Conservation (phyloP, 2,888 invertebrate species). For the Euproctis similis region DNA sequence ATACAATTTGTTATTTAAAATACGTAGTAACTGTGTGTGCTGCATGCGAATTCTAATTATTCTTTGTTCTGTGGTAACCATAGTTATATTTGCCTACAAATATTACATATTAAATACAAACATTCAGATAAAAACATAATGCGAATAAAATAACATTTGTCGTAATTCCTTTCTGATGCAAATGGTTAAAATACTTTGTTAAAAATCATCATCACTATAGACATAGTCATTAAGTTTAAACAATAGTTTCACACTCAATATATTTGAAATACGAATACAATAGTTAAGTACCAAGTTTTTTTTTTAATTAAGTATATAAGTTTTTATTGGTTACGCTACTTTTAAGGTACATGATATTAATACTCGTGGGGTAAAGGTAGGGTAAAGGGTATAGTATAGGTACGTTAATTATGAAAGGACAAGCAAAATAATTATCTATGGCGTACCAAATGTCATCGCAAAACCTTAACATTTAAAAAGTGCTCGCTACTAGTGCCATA, state of each 20-base stretch:
- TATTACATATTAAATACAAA: slow-evolving; percentile 25
- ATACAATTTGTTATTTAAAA: too few relatives aligned
- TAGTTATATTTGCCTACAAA: too few relatives aligned
- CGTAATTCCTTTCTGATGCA: slow-evolving; percentile 35
- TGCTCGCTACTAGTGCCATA: slow-evolving; percentile 55
- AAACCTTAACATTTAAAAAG: slow-evolving; percentile 38
- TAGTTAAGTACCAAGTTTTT: slow-evolving; percentile 48
- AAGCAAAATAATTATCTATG: slow-evolving; percentile 32
- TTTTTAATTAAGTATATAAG: slow-evolving; percentile 15
- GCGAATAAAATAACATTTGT: slow-evolving; percentile 25
- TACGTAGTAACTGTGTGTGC: too few relatives aligned
- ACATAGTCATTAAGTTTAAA: slow-evolving; percentile 30
- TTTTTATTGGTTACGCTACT: slow-evolving; percentile 16
- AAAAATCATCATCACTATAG: slow-evolving; percentile 27
- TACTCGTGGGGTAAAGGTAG: slow-evolving; percentile 26
- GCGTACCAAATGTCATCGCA: slow-evolving; percentile 35
- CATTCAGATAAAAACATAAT: slow-evolving; percentile 19
- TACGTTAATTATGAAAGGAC: slow-evolving; percentile 23
- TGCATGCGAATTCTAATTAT: too few relatives aligned
- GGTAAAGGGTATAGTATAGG: slow-evolving; percentile 12
- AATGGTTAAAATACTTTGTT: slow-evolving; percentile 30
- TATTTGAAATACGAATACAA: slow-evolving; percentile 24
- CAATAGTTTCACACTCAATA: slow-evolving; percentile 29
- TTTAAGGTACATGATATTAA: slow-evolving; percentile 19
- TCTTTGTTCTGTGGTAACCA: too few relatives aligned